These are phyloP conservation scores for Myotis lucifugus DNA, from an alignment of 2,113 vertebrate species.

Conservation along the genomic window DNA sequence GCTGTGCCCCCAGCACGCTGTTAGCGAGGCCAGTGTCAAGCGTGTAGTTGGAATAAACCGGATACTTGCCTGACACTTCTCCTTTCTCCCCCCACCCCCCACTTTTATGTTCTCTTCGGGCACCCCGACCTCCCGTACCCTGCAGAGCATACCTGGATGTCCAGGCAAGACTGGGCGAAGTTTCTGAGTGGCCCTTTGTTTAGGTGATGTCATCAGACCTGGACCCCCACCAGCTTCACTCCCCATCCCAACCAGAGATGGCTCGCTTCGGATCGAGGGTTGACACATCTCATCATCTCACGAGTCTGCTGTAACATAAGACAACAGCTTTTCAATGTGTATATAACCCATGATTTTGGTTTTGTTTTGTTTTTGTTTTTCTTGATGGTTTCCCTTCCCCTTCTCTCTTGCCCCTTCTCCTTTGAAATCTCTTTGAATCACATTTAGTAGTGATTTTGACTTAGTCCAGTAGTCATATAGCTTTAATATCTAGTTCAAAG, in stretches of 20 bases:
- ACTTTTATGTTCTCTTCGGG: not conserved
- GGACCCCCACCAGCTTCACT: constrained; percentile 91
- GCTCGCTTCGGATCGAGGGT: constrained; percentile 87
- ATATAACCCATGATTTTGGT: constrained; percentile 86
- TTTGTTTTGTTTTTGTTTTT: constrained; percentile 84
- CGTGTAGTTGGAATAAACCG: rapidly evolving
- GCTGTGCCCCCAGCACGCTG: not conserved
- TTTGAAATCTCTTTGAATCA: constrained; percentile 84
- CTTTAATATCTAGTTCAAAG: constrained; percentile 84
- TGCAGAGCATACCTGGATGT: constrained; percentile 95
- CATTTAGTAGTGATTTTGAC: constrained; percentile 85
- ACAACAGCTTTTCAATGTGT: constrained; percentile 91
- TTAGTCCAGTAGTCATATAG: constrained; percentile 86
- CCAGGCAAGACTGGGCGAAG: constrained; percentile 95
- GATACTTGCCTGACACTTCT: constrained; percentile 37
- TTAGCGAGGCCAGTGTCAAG: not conserved
- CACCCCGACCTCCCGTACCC: constrained; percentile 7
- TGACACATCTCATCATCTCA: constrained; percentile 94
- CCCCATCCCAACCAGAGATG: constrained; percentile 85
- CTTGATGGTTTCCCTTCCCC: constrained; percentile 83
- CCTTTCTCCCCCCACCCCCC: constrained; percentile 41
- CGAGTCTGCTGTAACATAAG: constrained; percentile 96
- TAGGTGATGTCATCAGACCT: constrained; percentile 94
- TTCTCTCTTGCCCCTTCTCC: constrained; percentile 60
- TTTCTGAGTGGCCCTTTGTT: constrained; percentile 95